Base-by-base conservation (phyloP, 2,113 vertebrate species). In the Melanerpes formicivorus region DNA sequence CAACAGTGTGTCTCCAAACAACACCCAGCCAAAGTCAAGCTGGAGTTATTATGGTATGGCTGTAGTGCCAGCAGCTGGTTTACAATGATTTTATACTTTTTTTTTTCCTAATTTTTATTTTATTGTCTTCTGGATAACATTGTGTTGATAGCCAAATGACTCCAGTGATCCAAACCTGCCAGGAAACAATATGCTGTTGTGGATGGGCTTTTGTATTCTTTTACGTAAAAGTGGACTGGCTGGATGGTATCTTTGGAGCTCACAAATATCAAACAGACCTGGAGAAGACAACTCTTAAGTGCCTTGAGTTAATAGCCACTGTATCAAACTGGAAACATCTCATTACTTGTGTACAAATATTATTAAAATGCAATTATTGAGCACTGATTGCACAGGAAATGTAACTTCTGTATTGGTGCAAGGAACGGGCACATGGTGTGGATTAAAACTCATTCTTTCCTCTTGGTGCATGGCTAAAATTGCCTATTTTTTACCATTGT, bases 191-290 rank as follows among this genome's bases (percentile, higher is more conserved):
- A 29, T 29, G 34, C 73, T 79, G n/a, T 76, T 80, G 70, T 70
- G 82, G 90, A 91, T 56, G 48, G 48, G 18, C 64, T 96, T 93
- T 88, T 82, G 81, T 79, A 80, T 89, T 34, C 40, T 65, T 96
- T 82, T 77, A 70, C 87, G 86, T 90, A 86, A 88, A 86, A 88
- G 67, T 15, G 70, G 66, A 62, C 56, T 80, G 81, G 88, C 91
- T 96, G 88, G 92, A 92, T 32, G 27, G 77, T 80, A 94, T 27
- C n/a, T 87, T 56, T 11, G 14, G 64, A 71, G 77, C 60, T 95
- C 80, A 82, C 59, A 44, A 87, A 65, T 30, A 42, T 71, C 60
- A 83, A 83, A 85, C 78, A 88, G 69, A 22, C 8, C 18, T 66
- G 55, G 62, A 75, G 60, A 76, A 76, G 23, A 66, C 34, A 71